phyloP scores from a whole-genome alignment of 1,140 invertebrate species.

The Neocloeon triangulifer region DNA sequence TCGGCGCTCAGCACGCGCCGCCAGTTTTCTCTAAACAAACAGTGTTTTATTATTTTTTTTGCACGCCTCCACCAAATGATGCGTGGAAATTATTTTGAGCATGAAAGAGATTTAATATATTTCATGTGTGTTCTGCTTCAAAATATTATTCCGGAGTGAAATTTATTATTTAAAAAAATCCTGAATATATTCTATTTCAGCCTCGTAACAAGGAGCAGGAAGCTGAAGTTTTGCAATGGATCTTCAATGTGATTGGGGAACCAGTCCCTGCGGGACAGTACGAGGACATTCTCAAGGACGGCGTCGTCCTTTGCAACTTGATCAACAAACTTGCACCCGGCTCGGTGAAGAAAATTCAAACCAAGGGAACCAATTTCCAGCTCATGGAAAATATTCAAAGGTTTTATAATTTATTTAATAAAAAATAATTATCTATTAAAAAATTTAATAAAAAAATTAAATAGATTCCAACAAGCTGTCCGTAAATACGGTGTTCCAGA shows the following conservation, averaged over 20 bases:
- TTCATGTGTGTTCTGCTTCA: no score
- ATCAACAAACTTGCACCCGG: slow-evolving; percentile 87
- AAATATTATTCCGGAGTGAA: no score
- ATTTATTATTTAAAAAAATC: slow-evolving; percentile 3
- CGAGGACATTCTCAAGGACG: slow-evolving; percentile 83
- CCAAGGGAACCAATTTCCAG: slow-evolving; percentile 89
- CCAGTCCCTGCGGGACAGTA: slow-evolving; percentile 59
- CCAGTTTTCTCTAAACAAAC: no score
- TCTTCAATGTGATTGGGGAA: slow-evolving; percentile 67
- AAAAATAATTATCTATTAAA: not conserved
- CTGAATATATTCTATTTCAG: slow-evolving; percentile 22
- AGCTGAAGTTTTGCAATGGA: slow-evolving; percentile 76
- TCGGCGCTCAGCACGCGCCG: no score
- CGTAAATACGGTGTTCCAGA: slow-evolving; percentile 88
- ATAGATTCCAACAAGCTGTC: slow-evolving; percentile 74
- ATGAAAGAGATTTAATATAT: no score
- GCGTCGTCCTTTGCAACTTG: slow-evolving; percentile 77
- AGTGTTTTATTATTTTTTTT: no score
- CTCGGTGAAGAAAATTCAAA: slow-evolving; percentile 91
- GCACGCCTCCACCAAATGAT: no score
- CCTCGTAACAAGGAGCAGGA: slow-evolving; percentile 78
- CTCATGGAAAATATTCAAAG: slow-evolving; percentile 96
- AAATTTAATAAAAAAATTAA: not conserved
- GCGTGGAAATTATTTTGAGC: no score
- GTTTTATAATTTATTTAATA: slow-evolving; percentile 12